Conservation (phyloP, 1,140 invertebrate species). For the Lepidurus arcticus region DNA sequence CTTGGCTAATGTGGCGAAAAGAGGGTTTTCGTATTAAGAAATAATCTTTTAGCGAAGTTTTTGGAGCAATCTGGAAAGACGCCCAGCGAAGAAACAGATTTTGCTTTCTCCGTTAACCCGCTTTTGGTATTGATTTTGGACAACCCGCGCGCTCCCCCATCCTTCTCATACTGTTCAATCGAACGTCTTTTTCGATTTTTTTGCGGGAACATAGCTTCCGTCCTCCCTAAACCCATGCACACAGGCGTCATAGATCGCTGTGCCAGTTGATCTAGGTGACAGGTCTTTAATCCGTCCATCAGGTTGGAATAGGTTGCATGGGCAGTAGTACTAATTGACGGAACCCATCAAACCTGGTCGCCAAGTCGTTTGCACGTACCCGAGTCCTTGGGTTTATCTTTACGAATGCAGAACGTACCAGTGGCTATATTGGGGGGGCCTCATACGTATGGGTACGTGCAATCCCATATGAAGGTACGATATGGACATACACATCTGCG, state of each 20-base stretch:
- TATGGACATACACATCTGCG: neutral
- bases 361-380: neutral
- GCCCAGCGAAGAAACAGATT: neutral
- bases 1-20: neutral
- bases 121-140: conserved; percentile 7
- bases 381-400: neutral
- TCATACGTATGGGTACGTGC: neutral
- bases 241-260: too few species aligned
- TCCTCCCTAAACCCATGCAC: neutral
- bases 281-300: too few species aligned
- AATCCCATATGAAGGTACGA: neutral
- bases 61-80: neutral
- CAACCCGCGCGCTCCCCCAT: neutral
- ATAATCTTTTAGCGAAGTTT: neutral
- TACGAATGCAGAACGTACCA: neutral
- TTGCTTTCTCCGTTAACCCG: neutral
- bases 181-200: neutral
- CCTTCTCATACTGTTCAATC: neutral
- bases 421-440: neutral
- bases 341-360: neutral
- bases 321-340: neutral
- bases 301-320: neutral
- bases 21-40: neutral
- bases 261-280: too few species aligned
- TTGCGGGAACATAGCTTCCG: neutral